Base-by-base conservation (phyloP, 2,113 vertebrate genomes). In the Spermophilus dauricus region DNA sequence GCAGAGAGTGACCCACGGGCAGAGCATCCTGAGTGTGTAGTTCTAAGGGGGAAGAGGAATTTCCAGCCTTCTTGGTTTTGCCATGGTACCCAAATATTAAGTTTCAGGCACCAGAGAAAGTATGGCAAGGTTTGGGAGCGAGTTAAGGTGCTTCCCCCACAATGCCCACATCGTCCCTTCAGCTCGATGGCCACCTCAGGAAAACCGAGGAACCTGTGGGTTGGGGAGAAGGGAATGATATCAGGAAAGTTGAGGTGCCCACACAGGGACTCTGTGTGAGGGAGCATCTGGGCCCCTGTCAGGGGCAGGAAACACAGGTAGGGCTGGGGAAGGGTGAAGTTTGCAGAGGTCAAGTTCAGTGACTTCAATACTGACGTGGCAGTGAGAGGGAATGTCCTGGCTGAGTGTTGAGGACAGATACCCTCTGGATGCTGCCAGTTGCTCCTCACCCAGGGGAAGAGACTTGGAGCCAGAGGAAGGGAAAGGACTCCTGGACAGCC, bases 361-460 rank as follows among this genome's bases (percentile, higher is more conserved):
- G 20, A 37, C 24, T 85, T 34, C 56, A 63, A 9, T 63, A 26
- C 24, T 63, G 58, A 61, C 8, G 9, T 63, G 61, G 61, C 3
- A 7, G 61, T 26, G 61, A 63, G 26, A 63, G 61, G 24, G 58
- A 61, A 61, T 24, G 24, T 63, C 16, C 2, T 34, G 30, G 37
- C 24, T n/a, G 0, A 4, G 4, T 28, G 53, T 4, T 2, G 69
- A 78, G 69, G 87, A 72, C 0, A 0, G 28, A 61, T 0, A 20
- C 53, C 5, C 42, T 56, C 26, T 24, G 2, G 32, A 61, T 17
- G 13, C 5, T 0, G 16, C 16, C 20, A 3, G 30, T 2, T 0
- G 20, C 18, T 6, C 67, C 72, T 48, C 70, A 14, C 34, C 56
- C 20, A 24, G 53, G 18, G 14, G 30, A 13, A 48, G 56, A 69